Evolutionary conservation across 2,888 invertebrate genomes (phyloP).

Genomic region (Tetramorium bicarinatum): DNA sequence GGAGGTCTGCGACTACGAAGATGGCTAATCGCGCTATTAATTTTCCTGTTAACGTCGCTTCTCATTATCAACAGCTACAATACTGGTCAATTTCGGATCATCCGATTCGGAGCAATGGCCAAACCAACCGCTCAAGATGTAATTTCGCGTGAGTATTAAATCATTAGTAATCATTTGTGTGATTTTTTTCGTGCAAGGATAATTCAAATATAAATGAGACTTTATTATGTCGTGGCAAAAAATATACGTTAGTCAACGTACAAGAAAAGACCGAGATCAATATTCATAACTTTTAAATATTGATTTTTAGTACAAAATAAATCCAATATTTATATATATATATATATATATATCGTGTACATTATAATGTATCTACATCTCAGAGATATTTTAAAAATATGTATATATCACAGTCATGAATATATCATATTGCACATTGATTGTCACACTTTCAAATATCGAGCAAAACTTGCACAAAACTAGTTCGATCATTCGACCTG

Average conservation of each 20-base stretch:
- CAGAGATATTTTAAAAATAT: too few species aligned
- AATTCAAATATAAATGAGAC: not conserved
- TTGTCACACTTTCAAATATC: too few species aligned
- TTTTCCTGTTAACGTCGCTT: conserved; percentile 79
- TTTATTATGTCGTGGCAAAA: not conserved
- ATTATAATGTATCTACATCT: too few species aligned
- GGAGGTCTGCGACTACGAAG: conserved; percentile 75
- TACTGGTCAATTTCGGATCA: conserved; percentile 76
- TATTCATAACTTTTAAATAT: too few species aligned
- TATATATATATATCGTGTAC: too few species aligned
- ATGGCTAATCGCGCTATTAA: conserved; percentile 80
- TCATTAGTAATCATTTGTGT: not conserved
- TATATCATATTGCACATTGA: too few species aligned
- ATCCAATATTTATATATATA: too few species aligned
- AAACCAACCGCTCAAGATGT: conserved; percentile 70
- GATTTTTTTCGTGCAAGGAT: not conserved
- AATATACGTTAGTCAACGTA: not conserved
- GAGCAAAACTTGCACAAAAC: too few species aligned
- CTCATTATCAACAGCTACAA: conserved; percentile 81
- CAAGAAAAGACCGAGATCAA: not conserved
- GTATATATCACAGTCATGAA: too few species aligned
- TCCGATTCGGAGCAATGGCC: conserved; percentile 64
- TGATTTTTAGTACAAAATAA: too few species aligned
- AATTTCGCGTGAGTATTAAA: conserved; percentile 26
- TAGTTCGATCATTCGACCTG: too few species aligned